Base-by-base conservation (phyloP, 2,888 invertebrate species). In the Drosophila setosimentum region DNA sequence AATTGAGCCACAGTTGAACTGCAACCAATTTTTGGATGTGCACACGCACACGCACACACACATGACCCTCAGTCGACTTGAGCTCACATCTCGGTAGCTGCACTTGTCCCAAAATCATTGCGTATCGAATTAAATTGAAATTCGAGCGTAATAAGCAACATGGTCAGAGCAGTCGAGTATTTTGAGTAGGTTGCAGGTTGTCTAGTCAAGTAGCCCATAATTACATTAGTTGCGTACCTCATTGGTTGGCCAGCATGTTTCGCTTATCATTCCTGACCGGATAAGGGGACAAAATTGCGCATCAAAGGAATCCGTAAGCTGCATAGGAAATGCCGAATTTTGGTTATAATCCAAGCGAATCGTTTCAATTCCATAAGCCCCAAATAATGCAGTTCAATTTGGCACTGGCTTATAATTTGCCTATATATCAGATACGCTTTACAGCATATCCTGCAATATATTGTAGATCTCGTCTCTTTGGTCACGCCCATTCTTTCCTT, bases 91-190 rank as follows among this genome's bases (percentile, higher is more conserved):
- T n/a, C 54, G 11, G 29, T 13, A 40, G 27, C 48, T 67, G 62
- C 59, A 72, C 76, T 83, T 62, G 69, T 68, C 80, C 64, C 76
- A 78, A 78, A 78, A 80, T 80, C 80, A 59, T 64, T 80, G 80
- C 80, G 82, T 82, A 83, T 87, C 85, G 80, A 83, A 87, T 84
- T 86, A 84, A 87, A 87, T 86, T 86, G 88, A 81, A 84, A 83
- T 83, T 81, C 78, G 66, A 73, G 73, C 84, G 77, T 80, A 84
- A 86, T 81, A 86, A 86, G 79, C 80, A 73, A 70, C 67, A 60
- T 18, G 60, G 24, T 11, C 16, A 21, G 16, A 21, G 30, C 61
- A 50, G 37, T 18, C 29, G 16, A 54, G 54, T 37, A 53, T 18
- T 35, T 53, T 53, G 33, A 33, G 18, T 4, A 27, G 11, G 27